Conservation (phyloP, 2,797 vertebrate species). For the Macroramphosus scolopax region DNA sequence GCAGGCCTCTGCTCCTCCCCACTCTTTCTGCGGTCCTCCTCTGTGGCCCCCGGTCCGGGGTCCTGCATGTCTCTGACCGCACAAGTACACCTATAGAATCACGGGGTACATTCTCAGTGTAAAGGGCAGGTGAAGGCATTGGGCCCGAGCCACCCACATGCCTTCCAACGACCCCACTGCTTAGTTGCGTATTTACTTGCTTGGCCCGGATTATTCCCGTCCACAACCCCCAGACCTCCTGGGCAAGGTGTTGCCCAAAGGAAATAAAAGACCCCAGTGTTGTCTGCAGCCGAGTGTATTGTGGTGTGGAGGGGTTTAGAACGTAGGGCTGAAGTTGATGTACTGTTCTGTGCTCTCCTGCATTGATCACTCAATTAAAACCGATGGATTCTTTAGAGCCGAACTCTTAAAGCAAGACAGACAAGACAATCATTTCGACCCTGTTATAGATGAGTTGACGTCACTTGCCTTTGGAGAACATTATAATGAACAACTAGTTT, state of each 20-base stretch:
- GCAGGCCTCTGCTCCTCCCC: constrained; percentile 47
- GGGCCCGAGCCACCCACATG: constrained; percentile 47
- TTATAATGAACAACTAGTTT: too few species aligned
- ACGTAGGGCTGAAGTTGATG: constrained; percentile 2
- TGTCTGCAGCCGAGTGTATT: too few species aligned
- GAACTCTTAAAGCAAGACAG: background rate
- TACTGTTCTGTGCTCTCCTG: background rate
- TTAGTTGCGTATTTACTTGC: too few species aligned
- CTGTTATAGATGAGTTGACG: too few species aligned
- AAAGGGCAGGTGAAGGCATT: constrained; percentile 32
- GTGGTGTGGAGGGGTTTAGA: constrained; percentile 5
- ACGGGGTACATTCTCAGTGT: constrained; percentile 22
- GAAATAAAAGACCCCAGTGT: constrained; percentile 21
- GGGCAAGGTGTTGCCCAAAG: constrained; percentile 24
- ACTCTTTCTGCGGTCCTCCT: constrained; percentile 28
- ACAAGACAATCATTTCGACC: too few species aligned
- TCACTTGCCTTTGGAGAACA: too few species aligned
- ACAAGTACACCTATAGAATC: constrained; percentile 19
- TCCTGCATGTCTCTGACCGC: constrained; percentile 14
- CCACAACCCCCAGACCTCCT: constrained; percentile 24
- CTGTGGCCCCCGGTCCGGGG: constrained; percentile 35
- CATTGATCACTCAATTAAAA: constrained; percentile 5
- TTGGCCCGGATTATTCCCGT: constrained; percentile 17
- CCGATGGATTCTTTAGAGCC: background rate
- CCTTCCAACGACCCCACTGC: constrained; percentile 10